phyloP scores from a whole-genome alignment of 1,140 invertebrate genomes.

The Aphelenchoides besseyi region DNA sequence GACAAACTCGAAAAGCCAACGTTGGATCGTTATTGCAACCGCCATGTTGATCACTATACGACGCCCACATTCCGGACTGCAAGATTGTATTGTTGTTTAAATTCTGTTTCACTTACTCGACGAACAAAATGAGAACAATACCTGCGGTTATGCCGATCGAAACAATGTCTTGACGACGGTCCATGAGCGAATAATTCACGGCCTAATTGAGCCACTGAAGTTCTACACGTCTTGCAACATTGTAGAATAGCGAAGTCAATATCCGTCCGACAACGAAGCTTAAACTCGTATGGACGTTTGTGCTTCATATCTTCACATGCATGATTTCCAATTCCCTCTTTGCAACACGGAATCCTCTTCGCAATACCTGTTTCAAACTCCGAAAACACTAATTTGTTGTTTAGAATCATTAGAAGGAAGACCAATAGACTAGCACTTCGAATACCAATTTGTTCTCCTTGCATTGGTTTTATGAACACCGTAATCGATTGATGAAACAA shows the following conservation, averaged over 20 bases:
- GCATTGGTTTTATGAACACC: too few relatives aligned
- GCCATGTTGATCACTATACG: not conserved
- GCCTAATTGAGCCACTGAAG: constrained; percentile 6
- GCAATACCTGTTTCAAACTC: constrained; percentile 1
- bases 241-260: constrained; percentile 44
- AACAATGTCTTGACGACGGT: not conserved
- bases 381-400: too few relatives aligned
- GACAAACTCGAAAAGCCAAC: constrained; percentile 7
- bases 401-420: too few relatives aligned
- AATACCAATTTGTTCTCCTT: too few relatives aligned
- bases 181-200: constrained; percentile 3
- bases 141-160: constrained; percentile 9
- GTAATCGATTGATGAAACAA: too few relatives aligned
- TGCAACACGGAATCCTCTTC: constrained; percentile 35
- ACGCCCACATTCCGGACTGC: constrained; percentile 6
- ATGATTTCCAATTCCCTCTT: constrained; percentile 31
- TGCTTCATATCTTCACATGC: constrained; percentile 24
- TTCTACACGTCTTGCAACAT: constrained; percentile 38
- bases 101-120: not conserved
- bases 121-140: not conserved
- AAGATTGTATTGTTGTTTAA: not conserved
- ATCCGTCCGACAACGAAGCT: constrained; percentile 31
- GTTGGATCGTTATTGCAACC: constrained; percentile 4
- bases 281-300: constrained; percentile 12
- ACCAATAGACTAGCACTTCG: too few relatives aligned